Conservation (phyloP, 1,140 invertebrate species). For the Musca domestica region DNA sequence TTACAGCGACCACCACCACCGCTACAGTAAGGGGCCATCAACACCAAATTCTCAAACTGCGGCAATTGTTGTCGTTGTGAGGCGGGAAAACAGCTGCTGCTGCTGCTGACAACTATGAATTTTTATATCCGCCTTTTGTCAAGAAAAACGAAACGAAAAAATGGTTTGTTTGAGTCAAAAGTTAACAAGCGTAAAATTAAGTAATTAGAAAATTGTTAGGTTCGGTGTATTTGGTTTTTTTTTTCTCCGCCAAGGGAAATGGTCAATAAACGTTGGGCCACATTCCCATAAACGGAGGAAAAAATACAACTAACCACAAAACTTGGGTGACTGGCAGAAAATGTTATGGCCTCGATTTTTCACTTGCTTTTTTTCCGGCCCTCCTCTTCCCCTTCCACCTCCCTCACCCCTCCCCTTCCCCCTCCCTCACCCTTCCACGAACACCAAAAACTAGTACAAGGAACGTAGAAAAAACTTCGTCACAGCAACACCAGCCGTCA, state of each 20-base stretch:
- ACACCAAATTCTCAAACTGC: neutral
- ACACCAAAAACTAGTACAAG: neutral
- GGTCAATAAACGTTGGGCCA: neutral
- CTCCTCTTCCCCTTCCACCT: neutral
- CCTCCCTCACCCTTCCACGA: neutral
- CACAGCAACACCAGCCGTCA: constrained; percentile 10
- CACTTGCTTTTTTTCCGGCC: neutral
- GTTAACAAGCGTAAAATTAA: constrained; percentile 30
- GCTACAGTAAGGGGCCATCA: neutral
- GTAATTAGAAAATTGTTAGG: constrained; percentile 28
- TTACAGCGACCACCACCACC: neutral
- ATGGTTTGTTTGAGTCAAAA: neutral
- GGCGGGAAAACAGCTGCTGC: neutral
- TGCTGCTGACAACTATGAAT: too few species aligned
- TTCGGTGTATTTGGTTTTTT: neutral
- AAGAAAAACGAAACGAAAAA: neutral
- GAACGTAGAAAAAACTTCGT: neutral
- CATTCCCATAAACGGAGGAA: neutral
- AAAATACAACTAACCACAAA: neutral
- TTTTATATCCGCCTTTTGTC: neutral
- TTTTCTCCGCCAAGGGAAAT: neutral
- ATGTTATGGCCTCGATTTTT: constrained; percentile 1
- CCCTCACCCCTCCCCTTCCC: neutral
- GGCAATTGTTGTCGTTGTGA: neutral
- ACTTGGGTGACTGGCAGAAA: constrained; percentile 12